Base-by-base conservation (phyloP, 2,113 vertebrate genomes). In the Eublepharis macularius region DNA sequence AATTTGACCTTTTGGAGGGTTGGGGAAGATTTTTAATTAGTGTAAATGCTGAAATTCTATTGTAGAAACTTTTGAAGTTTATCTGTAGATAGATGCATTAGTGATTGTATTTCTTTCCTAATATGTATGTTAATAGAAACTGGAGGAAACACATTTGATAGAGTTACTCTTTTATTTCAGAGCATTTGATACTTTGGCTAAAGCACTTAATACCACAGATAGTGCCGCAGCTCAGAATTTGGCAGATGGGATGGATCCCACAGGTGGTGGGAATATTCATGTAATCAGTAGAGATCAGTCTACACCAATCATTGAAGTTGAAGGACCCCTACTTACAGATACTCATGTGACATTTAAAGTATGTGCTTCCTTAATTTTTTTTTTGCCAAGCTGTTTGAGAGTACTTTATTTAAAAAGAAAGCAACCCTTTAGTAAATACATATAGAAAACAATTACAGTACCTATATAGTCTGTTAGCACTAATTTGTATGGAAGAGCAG, bases 121-220 rank as follows among this genome's bases (percentile, higher is more conserved):
- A 29, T 17, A 41, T 17, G 36, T 45, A 70, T 70, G 51, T 66
- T 88, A 68, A 68, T 60, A 57, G 69, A 2, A 84, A 4, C 81
- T 32, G 26, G 57, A 89, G 14, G 74, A 90, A 86, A 47, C 0
- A 29, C 2, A 66, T n/a, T 84, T 80, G 76, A 72, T 54, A 6
- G 57, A 65, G 12, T 94, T 29, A 36, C 43, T 84, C 14, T 51
- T 91, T 85, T 90, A 63, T 91, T 83, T 24, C 93, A 99, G 99
- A 96, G 99, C 99, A 94, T 99, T 99, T 92, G 98, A 99, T 93
- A 99, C 99, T 80, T 96, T 99, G 96, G 98, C 99, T 91, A 99
- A 99, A 98, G 99, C 99, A 84, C 97, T 99, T 94, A 99, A 96
- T 94, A 97, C 99, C 72, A 90, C 97, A 85, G 98, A 99, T 76